phyloP scores from a whole-genome alignment of 2,888 invertebrate species.

The Scaptomyza caliginosa region DNA sequence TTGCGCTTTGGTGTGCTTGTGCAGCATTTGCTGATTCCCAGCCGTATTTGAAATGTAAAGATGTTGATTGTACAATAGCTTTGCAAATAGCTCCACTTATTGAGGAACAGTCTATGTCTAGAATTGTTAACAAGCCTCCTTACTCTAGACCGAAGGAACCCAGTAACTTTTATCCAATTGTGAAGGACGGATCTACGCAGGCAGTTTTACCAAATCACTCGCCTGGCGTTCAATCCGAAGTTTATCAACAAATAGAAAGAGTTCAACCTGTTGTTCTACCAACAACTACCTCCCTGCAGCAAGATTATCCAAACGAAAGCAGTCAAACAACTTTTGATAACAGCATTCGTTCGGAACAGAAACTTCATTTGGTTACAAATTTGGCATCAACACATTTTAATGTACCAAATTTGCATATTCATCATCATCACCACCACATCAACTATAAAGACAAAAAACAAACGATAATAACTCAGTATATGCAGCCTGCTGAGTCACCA shows the following conservation, averaged over 20 bases:
- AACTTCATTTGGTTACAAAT: not conserved
- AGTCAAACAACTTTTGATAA: not conserved
- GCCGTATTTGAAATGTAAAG: not conserved
- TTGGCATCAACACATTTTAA: not conserved
- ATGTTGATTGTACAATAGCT: not conserved
- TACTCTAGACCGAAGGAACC: not conserved
- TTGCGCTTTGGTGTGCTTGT: not conserved
- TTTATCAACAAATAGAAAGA: not conserved
- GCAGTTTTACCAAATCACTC: not conserved
- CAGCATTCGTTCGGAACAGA: not conserved
- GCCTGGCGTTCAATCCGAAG: not conserved
- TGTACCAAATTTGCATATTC: conserved; percentile 11
- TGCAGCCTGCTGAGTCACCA: not conserved
- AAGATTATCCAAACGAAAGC: not conserved
- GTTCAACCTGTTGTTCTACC: not conserved
- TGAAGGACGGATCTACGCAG: not conserved
- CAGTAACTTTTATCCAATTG: not conserved
- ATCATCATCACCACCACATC: conserved; percentile 27
- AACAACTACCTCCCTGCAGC: not conserved
- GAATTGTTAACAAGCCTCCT: conserved; percentile 15
- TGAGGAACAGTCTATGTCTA: conserved; percentile 9
- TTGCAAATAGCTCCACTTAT: not conserved
- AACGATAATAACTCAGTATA: not conserved
- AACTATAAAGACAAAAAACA: not conserved
- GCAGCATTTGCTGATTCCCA: not conserved